Percentiles rank a stretch among this genome's conserved stretches.
Evolutionary conservation across 2,113 vertebrate genomes (phyloP).

Genomic region (Dasyornis broadbenti): DNA sequence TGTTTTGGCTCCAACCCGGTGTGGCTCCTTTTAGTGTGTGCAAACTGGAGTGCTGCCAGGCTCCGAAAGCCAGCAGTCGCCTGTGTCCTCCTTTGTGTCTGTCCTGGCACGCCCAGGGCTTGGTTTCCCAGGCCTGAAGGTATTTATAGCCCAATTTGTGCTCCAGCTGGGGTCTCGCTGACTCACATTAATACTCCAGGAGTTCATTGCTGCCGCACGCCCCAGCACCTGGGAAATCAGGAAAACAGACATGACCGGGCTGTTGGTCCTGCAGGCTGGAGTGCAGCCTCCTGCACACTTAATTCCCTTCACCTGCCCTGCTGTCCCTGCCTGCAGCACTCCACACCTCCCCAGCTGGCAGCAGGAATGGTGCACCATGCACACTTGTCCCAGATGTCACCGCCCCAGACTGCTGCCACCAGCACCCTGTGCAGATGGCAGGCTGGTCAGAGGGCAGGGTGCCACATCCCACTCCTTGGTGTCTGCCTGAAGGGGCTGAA

Average conservation of each 20-base stretch:
- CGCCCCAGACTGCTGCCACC: not conserved
- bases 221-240: not conserved
- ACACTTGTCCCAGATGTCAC: not conserved
- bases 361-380: not conserved
- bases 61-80: not conserved
- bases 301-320: not conserved
- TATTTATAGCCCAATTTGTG: conserved; percentile 12
- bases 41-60: not conserved
- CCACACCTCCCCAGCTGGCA: not conserved
- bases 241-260: not conserved
- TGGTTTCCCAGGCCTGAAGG: not conserved
- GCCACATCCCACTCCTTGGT: not conserved
- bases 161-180: not conserved
- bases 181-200: not conserved
- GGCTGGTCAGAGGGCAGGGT: not conserved
- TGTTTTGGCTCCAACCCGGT: not conserved
- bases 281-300: accelerated
- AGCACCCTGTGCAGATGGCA: accelerated
- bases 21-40: not conserved
- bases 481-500: not conserved
- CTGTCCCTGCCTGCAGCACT: not conserved
- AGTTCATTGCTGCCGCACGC: not conserved
- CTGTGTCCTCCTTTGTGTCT: conserved; percentile 29
- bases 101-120: conserved; percentile 25
- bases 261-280: not conserved